A percentile compares a stretch with the other conserved stretches of the same genome.
These are phyloP conservation scores for Parascotia fuliginaria DNA, from an alignment of 2,888 invertebrate species.

Conservation along the genomic window DNA sequence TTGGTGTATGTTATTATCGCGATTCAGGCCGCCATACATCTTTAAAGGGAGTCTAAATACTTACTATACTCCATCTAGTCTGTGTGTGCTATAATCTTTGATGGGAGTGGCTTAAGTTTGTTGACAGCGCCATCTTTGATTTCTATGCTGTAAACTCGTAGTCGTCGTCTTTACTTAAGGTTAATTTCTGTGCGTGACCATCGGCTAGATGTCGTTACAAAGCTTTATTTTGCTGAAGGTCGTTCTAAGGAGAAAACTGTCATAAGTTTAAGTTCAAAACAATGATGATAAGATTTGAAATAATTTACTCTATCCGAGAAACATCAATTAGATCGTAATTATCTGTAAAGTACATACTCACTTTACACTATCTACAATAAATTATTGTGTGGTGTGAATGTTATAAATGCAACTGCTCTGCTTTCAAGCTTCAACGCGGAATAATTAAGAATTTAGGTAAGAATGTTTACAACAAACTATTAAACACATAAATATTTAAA, in stretches of 20 bases:
- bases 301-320: not conserved
- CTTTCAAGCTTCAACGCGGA: not conserved
- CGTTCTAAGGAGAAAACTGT: slow-evolving; percentile 50
- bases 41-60: no score
- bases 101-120: not conserved
- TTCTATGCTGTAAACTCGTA: no score
- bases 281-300: slow-evolving; percentile 22
- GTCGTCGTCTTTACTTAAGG: no score
- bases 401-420: slow-evolving; percentile 1
- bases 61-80: no score
- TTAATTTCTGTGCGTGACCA: no score
- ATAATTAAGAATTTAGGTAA: slow-evolving; percentile 19
- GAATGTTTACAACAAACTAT: slow-evolving; percentile 9
- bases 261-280: slow-evolving; percentile 50
- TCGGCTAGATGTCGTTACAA: not conserved
- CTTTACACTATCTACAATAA: not conserved
- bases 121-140: no score
- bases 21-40: no score
- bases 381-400: not conserved
- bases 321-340: not conserved
- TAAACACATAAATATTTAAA: no score
- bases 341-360: not conserved
- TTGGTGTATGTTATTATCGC: no score
- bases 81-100: no score
- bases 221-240: slow-evolving; percentile 38